phyloP scores from a whole-genome alignment of 2,113 vertebrate genomes.

The Xenopus tropicalis region DNA sequence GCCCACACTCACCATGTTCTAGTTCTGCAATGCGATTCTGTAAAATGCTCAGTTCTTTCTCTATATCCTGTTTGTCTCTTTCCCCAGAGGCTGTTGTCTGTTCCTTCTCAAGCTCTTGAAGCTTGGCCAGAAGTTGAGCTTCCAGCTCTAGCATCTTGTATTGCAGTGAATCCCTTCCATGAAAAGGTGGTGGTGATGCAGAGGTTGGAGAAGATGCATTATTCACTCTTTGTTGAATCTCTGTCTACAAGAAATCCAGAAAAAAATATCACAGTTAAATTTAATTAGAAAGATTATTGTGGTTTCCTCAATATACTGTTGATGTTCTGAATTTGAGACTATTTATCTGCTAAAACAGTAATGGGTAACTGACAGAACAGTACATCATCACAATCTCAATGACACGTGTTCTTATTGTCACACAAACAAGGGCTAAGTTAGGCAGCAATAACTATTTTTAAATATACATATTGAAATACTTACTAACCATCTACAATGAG shows the following conservation, averaged over 20 bases:
- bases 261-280: not conserved
- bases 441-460: too few species aligned
- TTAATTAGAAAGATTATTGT: not conserved
- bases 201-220: conserved; percentile 55
- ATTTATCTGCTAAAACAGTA: too few species aligned
- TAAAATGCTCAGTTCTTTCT: conserved; percentile 81
- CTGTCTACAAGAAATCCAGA: conserved; percentile 57
- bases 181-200: conserved; percentile 41
- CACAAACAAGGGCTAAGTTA: too few species aligned
- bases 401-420: too few species aligned
- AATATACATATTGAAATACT: too few species aligned
- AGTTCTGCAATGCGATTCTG: conserved; percentile 79
- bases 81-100: conserved; percentile 71
- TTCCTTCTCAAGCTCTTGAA: conserved; percentile 87
- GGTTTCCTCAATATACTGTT: not conserved
- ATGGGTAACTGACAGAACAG: too few species aligned
- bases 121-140: conserved; percentile 87
- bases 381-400: too few species aligned
- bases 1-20: conserved; percentile 75
- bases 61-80: conserved; percentile 77
- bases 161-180: conserved; percentile 60
- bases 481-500: too few species aligned
- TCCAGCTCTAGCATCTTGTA: conserved; percentile 89
- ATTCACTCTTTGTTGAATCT: conserved; percentile 74
- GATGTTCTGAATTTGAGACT: too few species aligned